A percentile compares a stretch with the other conserved stretches of the same genome.
phyloP scores from a whole-genome alignment of 1,140 invertebrate species.

The Apis dorsata region DNA sequence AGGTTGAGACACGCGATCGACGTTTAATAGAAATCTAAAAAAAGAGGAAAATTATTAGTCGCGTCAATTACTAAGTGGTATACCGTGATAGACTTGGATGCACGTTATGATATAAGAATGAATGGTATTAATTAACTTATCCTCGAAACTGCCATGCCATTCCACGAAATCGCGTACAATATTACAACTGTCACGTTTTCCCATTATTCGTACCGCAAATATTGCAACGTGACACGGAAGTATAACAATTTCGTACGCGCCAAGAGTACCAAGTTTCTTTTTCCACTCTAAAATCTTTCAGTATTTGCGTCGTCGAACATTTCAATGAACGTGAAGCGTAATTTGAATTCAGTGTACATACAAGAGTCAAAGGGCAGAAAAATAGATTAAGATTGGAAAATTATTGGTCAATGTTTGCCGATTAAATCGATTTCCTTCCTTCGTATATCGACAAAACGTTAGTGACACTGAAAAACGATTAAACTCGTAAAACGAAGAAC shows the following conservation, averaged over 20 bases:
- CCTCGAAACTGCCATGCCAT: slow-evolving; percentile 11
- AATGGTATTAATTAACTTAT: slow-evolving; percentile 22
- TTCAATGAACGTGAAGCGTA: neutral
- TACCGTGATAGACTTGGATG: slow-evolving; percentile 8
- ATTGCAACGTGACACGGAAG: slow-evolving; percentile 14
- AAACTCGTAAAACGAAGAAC: neutral
- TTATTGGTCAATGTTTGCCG: neutral
- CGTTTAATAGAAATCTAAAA: slow-evolving; percentile 35
- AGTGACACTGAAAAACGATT: slow-evolving; percentile 33
- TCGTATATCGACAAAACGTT: neutral
- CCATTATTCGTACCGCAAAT: neutral
- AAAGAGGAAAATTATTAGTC: slow-evolving; percentile 12
- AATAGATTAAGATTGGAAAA: neutral
- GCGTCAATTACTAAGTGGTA: neutral
- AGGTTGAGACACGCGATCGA: slow-evolving; percentile 29
- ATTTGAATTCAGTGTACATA: slow-evolving; percentile 21
- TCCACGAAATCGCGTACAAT: neutral
- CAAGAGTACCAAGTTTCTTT: neutral
- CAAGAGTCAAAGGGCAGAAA: too few relatives aligned
- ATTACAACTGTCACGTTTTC: slow-evolving; percentile 3
- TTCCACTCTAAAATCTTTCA: neutral
- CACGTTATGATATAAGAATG: slow-evolving; percentile 7
- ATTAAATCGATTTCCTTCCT: neutral
- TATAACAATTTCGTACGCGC: neutral
- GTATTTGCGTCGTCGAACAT: neutral